Conservation (phyloP, 2,113 vertebrate species). For the Equus quagga region DNA sequence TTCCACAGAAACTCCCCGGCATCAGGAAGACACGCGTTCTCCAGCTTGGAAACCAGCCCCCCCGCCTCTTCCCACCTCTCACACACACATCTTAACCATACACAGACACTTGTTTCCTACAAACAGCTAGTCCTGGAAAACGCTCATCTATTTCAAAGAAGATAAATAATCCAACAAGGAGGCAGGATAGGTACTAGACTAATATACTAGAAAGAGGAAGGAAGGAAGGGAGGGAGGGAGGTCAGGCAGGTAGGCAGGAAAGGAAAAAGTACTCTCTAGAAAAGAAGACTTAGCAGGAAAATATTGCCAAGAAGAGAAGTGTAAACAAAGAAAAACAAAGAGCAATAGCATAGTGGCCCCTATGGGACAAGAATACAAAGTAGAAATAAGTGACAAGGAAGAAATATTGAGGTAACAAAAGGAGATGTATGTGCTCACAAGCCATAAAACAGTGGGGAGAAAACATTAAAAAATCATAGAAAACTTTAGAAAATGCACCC, state of each 20-base stretch:
- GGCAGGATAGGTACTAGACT: neutral
- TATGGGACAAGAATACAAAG: neutral
- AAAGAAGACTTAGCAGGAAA: neutral
- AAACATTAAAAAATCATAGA: neutral
- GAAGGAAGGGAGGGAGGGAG: neutral
- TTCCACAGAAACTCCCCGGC: neutral
- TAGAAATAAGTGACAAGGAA: neutral
- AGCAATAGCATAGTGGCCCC: neutral
- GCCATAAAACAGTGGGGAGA: neutral
- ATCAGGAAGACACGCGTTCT: neutral
- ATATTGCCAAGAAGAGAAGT: neutral
- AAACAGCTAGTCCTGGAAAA: neutral
- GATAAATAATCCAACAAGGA: neutral
- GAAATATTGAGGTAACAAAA: neutral
- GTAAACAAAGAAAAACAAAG: neutral
- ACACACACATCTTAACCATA: neutral
- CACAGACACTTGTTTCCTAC: neutral
- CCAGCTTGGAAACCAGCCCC: neutral
- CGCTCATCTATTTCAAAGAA: neutral
- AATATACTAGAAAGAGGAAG: neutral
- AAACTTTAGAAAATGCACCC: neutral
- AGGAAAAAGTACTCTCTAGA: neutral
- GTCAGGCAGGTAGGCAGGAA: neutral
- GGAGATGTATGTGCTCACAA: neutral
- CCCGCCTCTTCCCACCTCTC: neutral